Base-by-base conservation (phyloP, 35 echinoderm and acorn worm genomes). In the Apostichopus parvimensis region DNA sequence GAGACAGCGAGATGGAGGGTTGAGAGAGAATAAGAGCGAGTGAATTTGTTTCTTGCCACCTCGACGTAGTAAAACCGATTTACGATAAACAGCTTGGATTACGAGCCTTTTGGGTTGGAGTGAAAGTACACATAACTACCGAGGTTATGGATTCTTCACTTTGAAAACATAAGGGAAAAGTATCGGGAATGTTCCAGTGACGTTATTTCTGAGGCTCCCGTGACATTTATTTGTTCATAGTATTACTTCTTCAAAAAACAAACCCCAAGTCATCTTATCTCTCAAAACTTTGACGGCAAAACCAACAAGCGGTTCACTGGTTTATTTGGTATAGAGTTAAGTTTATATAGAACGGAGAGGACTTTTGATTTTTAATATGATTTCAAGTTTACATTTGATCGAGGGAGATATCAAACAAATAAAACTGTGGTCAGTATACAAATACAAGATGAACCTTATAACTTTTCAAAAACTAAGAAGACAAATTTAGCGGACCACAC, bases 231-330 rank as follows among this genome's bases (percentile, higher is more conserved):
- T 88, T 88, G 61, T 54, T 88, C 68, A 72, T 68, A 11, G 86
- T 52, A 88, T 88, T 88, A 88, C 86, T 88, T 88, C 68, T 75
- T 88, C 86, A 88, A 88, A 88, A 88, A 88, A 45, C 86, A 88
- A 88, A 88, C 86, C 18, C 14, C 64, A 82, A 52, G 86, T 88
- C 1, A 68, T 87, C 57, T 72, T 72, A 54, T 88, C 57, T 52
- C 28, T 68, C 60, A 20, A 20, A 88, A n/a, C 64, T 57, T 34
- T 72, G 25, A 88, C 56, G 56, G 12, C 34, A 88, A 88, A 88
- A 88, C 86, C 86, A 88, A 88, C 86, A 88, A 53, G 62, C 20
- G 15, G 18, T 11, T 88, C 24, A 88, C 34, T 52, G 68, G 86
- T 88, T 17, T 84, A 84, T 75, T 18, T 75, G 24, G 11, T 68